Evolutionary conservation across 2,797 vertebrate species (phyloP).

Genomic region (Perdix hodgsoniae): DNA sequence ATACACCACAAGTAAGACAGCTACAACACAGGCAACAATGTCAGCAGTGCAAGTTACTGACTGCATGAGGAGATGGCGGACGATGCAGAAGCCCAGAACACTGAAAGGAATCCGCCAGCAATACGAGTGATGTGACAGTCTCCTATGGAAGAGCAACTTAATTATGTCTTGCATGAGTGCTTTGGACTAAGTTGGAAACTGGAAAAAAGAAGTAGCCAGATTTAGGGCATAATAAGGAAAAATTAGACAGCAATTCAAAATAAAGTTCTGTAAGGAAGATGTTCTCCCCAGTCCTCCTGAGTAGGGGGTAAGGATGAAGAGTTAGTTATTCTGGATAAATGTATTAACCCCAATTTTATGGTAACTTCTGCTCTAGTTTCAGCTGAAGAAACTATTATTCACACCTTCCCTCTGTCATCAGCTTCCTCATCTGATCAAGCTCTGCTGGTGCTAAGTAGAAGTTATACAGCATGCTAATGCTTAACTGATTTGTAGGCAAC

Average conservation of each 20-base stretch:
- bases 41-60: neutral
- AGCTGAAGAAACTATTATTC: neutral
- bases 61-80: neutral
- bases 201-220: neutral
- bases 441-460: neutral
- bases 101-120: neutral
- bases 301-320: neutral
- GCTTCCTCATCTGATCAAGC: neutral
- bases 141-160: neutral
- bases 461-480: neutral
- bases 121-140: accelerated
- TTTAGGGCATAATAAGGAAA: neutral
- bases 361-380: neutral
- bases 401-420: neutral
- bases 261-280: neutral
- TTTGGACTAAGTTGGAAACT: neutral
- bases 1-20: neutral
- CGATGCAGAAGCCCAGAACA: neutral
- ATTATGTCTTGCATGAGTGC: neutral
- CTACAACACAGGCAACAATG: neutral
- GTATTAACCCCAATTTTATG: neutral
- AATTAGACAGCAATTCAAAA: neutral
- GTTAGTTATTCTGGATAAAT: neutral
- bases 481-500: neutral
- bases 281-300: neutral